phyloP scores from a whole-genome alignment of 1,140 invertebrate species.

The Dinoponera quadriceps region DNA sequence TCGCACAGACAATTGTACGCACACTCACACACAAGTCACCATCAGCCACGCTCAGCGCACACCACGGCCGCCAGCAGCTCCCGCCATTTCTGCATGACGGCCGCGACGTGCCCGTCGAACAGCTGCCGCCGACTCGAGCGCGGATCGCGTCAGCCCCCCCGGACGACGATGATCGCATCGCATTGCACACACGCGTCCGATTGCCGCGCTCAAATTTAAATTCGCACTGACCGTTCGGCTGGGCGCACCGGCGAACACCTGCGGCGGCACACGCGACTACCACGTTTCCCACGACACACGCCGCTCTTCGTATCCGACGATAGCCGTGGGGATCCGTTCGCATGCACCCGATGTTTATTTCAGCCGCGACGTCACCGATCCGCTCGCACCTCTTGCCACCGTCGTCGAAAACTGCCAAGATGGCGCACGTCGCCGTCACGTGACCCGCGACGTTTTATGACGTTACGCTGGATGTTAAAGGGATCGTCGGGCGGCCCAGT shows the following conservation, averaged over 20 bases:
- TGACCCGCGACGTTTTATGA: constrained; percentile 78
- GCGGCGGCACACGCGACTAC: constrained; percentile 73
- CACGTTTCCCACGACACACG: constrained; percentile 60
- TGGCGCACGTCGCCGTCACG: constrained; percentile 79
- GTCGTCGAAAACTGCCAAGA: constrained; percentile 83
- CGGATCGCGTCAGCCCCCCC: constrained; percentile 71
- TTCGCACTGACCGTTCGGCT: constrained; percentile 76
- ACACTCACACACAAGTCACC: neutral
- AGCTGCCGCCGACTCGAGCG: constrained; percentile 73
- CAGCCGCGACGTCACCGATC: constrained; percentile 81
- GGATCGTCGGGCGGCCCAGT: constrained; percentile 68
- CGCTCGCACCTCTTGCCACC: constrained; percentile 72
- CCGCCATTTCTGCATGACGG: constrained; percentile 75
- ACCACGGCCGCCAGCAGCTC: constrained; percentile 47
- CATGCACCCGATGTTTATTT: constrained; percentile 82
- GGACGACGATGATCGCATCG: constrained; percentile 71
- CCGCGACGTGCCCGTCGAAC: constrained; percentile 74
- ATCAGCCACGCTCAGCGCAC: neutral
- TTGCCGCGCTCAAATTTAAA: constrained; percentile 78
- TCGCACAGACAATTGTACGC: neutral
- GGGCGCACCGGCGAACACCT: constrained; percentile 72
- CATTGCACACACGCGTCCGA: constrained; percentile 59
- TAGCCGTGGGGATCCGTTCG: constrained; percentile 68
- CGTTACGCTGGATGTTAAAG: constrained; percentile 75
- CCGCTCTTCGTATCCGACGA: constrained; percentile 66